A percentile compares a stretch with the other conserved stretches of the same genome.
Evolutionary conservation across 2,113 vertebrate genomes (phyloP).

Genomic region (Tapirus terrestris): DNA sequence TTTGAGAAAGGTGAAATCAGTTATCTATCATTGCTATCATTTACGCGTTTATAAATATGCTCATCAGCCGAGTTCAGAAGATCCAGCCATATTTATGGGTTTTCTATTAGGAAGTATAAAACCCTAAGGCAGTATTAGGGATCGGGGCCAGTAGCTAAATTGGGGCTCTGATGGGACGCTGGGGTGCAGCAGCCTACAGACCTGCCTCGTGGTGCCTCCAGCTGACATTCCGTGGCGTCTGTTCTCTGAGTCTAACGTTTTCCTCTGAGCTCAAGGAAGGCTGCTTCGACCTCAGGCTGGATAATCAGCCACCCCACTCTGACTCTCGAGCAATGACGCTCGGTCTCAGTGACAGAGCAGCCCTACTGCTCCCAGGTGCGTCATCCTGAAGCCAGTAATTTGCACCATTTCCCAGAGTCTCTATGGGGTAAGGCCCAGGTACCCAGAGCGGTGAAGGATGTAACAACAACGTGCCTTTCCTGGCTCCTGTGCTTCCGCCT

Average conservation of each 20-base stretch:
- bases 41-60: not conserved
- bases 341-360: not conserved
- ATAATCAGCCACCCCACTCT: not conserved
- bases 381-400: not conserved
- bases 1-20: not conserved
- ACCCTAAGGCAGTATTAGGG: not conserved
- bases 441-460: not conserved
- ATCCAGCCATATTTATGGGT: not conserved
- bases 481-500: rapidly evolving
- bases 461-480: not conserved
- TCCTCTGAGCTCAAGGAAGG: not conserved
- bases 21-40: not conserved
- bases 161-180: not conserved
- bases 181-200: too few relatives aligned
- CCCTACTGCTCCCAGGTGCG: too few relatives aligned
- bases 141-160: too few relatives aligned
- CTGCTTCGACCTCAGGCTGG: not conserved
- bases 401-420: too few relatives aligned
- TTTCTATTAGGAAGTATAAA: not conserved
- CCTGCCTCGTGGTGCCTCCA: not conserved
- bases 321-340: not conserved
- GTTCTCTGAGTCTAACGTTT: not conserved
- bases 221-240: not conserved
- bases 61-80: not conserved
- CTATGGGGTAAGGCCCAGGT: not conserved